A percentile compares a stretch with the other conserved stretches of the same genome.
Conservation (phyloP, 2,797 vertebrate genomes). For the Platyrinchus mystaceus region DNA sequence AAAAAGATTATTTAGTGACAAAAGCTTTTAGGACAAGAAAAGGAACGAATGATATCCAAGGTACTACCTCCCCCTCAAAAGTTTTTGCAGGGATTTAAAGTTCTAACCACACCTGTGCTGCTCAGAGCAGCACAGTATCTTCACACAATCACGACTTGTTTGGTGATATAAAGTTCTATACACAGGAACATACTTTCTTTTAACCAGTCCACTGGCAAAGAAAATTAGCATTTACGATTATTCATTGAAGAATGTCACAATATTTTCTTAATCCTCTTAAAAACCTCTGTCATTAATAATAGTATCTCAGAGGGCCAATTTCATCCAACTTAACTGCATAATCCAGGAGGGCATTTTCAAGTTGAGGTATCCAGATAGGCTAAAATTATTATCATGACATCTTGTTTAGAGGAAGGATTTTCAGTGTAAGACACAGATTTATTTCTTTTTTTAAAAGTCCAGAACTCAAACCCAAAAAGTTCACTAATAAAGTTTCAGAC, state of each 20-base stretch:
- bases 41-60: neutral
- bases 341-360: neutral
- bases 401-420: neutral
- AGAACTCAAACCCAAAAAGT: neutral
- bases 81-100: neutral
- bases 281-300: neutral
- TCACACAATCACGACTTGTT: neutral
- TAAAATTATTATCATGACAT: neutral
- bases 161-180: neutral
- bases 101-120: neutral
- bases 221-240: neutral
- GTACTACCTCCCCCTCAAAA: accelerated
- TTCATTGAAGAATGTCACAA: neutral
- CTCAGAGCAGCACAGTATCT: neutral
- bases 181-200: neutral
- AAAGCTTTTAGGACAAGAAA: neutral
- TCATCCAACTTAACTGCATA: neutral
- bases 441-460: neutral
- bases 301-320: neutral
- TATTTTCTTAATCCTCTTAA: neutral
- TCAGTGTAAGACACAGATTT: neutral
- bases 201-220: neutral
- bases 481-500: neutral
- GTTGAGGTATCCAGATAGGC: neutral
- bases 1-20: neutral